Evolutionary conservation across 92 coral and sea anemone genomes (phyloP).

Genomic region (Palythoa grandiflora): DNA sequence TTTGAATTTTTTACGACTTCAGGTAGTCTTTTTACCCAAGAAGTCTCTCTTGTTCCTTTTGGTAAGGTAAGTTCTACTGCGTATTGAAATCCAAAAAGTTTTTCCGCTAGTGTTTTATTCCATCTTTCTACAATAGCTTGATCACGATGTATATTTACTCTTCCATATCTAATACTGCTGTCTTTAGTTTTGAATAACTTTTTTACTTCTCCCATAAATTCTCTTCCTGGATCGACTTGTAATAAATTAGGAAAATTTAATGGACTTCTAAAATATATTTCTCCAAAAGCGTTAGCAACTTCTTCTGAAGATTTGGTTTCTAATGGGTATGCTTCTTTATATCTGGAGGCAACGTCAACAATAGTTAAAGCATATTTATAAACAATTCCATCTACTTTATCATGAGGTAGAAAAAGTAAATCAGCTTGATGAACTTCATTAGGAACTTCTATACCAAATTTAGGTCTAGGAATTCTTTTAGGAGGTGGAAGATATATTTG

Average conservation of each 20-base stretch:
- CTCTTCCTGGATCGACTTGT: too few species aligned
- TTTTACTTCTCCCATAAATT: not conserved
- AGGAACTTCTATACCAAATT: not conserved
- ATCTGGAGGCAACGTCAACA: too few species aligned
- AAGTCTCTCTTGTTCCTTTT: not conserved
- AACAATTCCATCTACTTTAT: not conserved
- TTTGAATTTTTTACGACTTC: not conserved
- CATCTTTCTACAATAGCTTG: constrained; percentile 31
- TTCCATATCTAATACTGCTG: not conserved
- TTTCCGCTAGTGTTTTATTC: constrained; percentile 19
- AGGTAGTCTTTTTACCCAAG: not conserved
- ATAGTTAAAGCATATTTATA: constrained; percentile 29
- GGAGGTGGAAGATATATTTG: too few species aligned
- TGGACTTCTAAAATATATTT: not conserved
- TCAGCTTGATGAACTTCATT: too few species aligned
- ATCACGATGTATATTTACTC: not conserved
- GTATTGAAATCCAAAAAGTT: constrained; percentile 40
- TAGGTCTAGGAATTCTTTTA: too few species aligned
- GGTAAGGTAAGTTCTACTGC: not conserved
- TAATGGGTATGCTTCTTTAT: constrained; percentile 38
- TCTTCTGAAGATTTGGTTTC: not conserved
- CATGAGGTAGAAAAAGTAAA: constrained; percentile 25
- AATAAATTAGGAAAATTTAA: constrained; percentile 23
- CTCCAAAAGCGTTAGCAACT: not conserved
- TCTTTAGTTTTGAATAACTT: not conserved